Evolutionary conservation across 2,113 vertebrate species (phyloP), one percentile per base, ranked within the genome.

Genomic region (Peromyscus leucopus): DNA sequence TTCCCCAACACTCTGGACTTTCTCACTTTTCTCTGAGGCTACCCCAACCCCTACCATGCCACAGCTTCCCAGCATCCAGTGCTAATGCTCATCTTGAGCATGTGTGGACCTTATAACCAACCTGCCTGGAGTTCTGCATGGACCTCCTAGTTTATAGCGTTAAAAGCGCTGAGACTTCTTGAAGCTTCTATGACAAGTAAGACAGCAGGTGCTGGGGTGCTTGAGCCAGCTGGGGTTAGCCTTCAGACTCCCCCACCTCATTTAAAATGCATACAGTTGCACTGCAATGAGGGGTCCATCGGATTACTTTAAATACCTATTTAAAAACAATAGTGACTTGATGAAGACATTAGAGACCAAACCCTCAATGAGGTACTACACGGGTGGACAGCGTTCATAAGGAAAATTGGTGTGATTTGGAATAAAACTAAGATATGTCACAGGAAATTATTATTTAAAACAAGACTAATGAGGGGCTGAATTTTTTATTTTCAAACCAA

Each of bases 381-480:
- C 28, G 67, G 85, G 10, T 46, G 91, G 31, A 90, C 57, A 83
- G 5, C 78, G 91, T 79, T 93, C 83, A 69, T 26, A 72, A 91
- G 71, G 61, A 93, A 79, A 48, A 13, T 85, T 93, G 91, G 39
- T 80, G 57, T 91, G 79, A 90, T 17, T 79, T 8, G 22, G 21
- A 13, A 65, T 82, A 51, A 55, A 84, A 46, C 19, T 86, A 94
- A 93, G 75, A 17, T 80, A 86, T 71, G 69, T 87, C 39, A 31
- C 48, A 87, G 48, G 46, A 95, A 94, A 89, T 63, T 90, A 93
- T 78, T 96, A 96, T 96, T 94, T 97, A 96, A 97, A 93, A 69
- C 5, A 79, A 89, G 42, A 96, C 69, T 92, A 97, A 82, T 63
- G 39, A 95, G 67, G 26, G 78, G 89, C 84, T 76, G 72, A 67